Evolutionary conservation across 2,113 vertebrate genomes (phyloP).

Genomic region (Potamarius usumacintae): DNA sequence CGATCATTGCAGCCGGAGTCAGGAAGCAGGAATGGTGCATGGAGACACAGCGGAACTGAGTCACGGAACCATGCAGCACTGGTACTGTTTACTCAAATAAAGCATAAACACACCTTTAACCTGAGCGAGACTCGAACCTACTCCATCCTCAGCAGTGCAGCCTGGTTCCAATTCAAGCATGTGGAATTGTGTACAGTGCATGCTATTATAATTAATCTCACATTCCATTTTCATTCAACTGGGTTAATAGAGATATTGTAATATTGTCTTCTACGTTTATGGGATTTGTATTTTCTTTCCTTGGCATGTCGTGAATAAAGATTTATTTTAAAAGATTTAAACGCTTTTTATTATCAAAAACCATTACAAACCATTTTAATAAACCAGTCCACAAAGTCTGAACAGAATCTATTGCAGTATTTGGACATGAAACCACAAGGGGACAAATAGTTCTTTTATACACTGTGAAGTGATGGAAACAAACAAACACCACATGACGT

Average conservation of each 20-base stretch:
- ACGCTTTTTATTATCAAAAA: not conserved
- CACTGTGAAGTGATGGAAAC: not conserved
- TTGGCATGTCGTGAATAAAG: not conserved
- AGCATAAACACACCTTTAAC: slow-evolving; percentile 56
- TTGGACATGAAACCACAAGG: not conserved
- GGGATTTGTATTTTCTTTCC: not conserved
- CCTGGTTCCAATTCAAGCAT: not conserved
- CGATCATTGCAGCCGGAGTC: slow-evolving; percentile 27
- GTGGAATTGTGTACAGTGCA: not conserved
- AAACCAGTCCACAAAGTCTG: not conserved
- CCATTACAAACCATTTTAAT: not conserved
- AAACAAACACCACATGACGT: not conserved
- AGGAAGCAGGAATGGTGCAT: slow-evolving; percentile 37
- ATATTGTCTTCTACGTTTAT: not conserved
- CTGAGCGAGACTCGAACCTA: slow-evolving; percentile 15
- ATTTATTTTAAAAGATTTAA: not conserved
- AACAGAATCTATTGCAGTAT: not conserved
- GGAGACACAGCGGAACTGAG: slow-evolving; percentile 17
- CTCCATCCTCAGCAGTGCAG: not conserved
- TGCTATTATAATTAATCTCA: not conserved
- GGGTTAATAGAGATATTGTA: not conserved
- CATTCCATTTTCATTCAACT: not conserved
- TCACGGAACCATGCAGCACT: not conserved
- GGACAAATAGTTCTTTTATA: not conserved
- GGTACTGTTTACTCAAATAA: slow-evolving; percentile 42